Evolutionary conservation across 2,888 invertebrate species (phyloP).

Genomic region (Rotaria magnacalcarata): DNA sequence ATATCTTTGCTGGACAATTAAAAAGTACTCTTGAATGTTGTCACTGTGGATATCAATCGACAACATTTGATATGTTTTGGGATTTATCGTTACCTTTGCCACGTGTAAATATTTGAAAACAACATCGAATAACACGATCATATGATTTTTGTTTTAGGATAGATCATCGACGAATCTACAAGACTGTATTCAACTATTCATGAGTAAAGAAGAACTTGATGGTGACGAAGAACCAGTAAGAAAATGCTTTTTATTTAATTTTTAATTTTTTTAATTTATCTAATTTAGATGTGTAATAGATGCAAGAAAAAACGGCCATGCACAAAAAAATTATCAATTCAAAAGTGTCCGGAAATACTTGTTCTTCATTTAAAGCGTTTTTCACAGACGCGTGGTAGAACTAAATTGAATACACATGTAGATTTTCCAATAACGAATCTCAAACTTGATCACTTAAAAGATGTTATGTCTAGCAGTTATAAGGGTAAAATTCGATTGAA

Average conservation of each 20-base stretch:
- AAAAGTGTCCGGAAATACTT: slow-evolving; percentile 85
- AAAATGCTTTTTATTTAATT: slow-evolving; percentile 46
- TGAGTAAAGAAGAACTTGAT: slow-evolving; percentile 82
- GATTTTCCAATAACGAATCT: slow-evolving; percentile 72
- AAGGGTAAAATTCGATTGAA: background rate
- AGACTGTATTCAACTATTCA: slow-evolving; percentile 83
- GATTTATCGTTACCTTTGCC: slow-evolving; percentile 84
- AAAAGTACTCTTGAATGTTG: slow-evolving; percentile 83
- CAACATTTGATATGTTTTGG: slow-evolving; percentile 93
- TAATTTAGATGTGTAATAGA: slow-evolving; percentile 76
- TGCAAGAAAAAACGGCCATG: slow-evolving; percentile 84
- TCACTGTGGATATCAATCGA: slow-evolving; percentile 79
- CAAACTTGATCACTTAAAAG: background rate
- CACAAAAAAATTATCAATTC: slow-evolving; percentile 85
- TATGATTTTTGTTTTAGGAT: background rate
- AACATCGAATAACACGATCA: too few species aligned
- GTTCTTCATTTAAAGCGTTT: slow-evolving; percentile 68
- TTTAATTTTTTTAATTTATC: background rate
- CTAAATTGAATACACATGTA: slow-evolving; percentile 78
- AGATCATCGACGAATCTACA: slow-evolving; percentile 68
- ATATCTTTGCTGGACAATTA: slow-evolving; percentile 80
- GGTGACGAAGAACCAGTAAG: slow-evolving; percentile 86
- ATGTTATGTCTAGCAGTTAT: background rate
- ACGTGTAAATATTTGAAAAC: slow-evolving; percentile 50
- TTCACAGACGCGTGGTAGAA: slow-evolving; percentile 74